Percentiles rank a stretch among this genome's conserved stretches.
Conservation (phyloP, 2,797 vertebrate genomes). For the Holocentrus rufus region DNA sequence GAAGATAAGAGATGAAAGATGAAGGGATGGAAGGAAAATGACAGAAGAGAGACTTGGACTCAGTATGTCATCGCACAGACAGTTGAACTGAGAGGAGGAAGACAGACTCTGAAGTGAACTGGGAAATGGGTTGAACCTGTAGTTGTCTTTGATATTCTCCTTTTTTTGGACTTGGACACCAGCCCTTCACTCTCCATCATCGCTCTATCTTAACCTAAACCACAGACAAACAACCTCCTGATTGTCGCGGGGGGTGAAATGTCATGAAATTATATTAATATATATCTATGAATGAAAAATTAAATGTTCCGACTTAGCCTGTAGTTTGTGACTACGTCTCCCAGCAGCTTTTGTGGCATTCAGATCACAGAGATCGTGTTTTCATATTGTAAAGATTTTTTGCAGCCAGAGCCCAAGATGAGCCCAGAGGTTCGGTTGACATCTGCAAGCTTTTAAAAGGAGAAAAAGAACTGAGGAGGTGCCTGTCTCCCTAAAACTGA, state of each 20-base stretch:
- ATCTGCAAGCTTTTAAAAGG: constrained; percentile 20
- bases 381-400: constrained; percentile 7
- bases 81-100: not conserved
- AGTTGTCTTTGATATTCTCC: not conserved
- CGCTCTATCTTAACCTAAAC: constrained; percentile 25
- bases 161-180: constrained; percentile 27
- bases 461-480: constrained; percentile 3
- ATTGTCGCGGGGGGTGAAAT: not conserved
- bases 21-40: not conserved
- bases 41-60: constrained; percentile 32
- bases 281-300: constrained; percentile 11
- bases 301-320: not conserved
- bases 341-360: not conserved
- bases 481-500: not conserved
- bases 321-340: not conserved
- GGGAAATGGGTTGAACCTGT: constrained; percentile 16
- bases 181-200: constrained; percentile 26
- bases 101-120: constrained; percentile 23
- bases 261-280: not conserved
- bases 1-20: constrained; percentile 10
- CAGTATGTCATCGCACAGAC: constrained; percentile 30
- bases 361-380: not conserved
- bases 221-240: not conserved
- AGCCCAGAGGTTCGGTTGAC: constrained; percentile 1
- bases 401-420: constrained; percentile 6